Base-by-base conservation (phyloP, 1,140 invertebrate genomes). In the Lamellibrachia luymesi region DNA sequence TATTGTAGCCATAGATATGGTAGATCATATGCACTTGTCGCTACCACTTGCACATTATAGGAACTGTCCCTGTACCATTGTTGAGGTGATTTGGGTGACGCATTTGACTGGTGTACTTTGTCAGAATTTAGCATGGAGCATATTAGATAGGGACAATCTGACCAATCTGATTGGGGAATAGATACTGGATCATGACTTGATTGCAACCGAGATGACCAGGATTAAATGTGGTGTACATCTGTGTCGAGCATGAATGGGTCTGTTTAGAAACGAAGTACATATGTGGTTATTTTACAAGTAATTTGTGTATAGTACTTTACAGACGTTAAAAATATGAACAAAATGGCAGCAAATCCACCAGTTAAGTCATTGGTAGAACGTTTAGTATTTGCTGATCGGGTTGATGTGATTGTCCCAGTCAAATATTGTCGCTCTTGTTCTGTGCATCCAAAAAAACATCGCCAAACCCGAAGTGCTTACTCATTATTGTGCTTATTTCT, bases 1-100 rank as follows among this genome's bases (percentile, higher is more conserved):
- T 80, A 80, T 80, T 80, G 64, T 80, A 80, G 64, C 64, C 64
- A 80, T 80, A 80, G 64, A 80, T 80, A 80, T 80, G 64, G 25
- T 80, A 80, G 64, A 80, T 80, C 5, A 80, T 8, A 4, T 22
- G 64, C 64, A 80, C 64, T 80, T 80, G 7, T 80, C 64, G 7
- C 8, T 17, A 80, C 64, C 64, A 80, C 17, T 80, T 80, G 64
- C 64, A 80, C 17, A 8, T 80, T 80, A 22, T 80, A 80, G 64
- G 64, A 22, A 38, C 13, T 17, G 64, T 80, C 7, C 64, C 25
- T 17, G 64, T 80, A 22, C 64, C 64, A 80, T 22, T 22, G 8
- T 22, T 22, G 64, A 80, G 13, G 5, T 17, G 64, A 22, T 4
- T 80, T 22, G 17, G 25, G 64, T 80, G 8, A 80, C 25, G 64